A percentile compares a stretch with the other conserved stretches of the same genome.
phyloP scores from a whole-genome alignment of 2,113 vertebrate species.

The Sinocyclocheilus anophthalmus region DNA sequence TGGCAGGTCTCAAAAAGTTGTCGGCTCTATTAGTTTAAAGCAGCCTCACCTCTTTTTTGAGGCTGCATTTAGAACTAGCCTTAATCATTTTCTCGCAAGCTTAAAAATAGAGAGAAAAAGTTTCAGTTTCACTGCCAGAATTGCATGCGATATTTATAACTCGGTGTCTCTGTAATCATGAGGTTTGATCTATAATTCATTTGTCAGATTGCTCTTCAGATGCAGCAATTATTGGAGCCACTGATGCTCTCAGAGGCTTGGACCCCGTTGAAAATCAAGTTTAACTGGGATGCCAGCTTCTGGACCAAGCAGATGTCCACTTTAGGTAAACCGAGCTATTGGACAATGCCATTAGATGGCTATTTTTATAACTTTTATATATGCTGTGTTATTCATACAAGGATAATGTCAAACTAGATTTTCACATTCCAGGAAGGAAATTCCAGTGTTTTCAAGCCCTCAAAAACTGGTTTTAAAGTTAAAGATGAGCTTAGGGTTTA shows the following conservation, averaged over 20 bases:
- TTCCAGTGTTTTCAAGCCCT: not conserved
- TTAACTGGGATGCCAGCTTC: slow-evolving; percentile 96
- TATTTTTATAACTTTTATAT: not conserved
- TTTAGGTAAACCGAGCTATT: slow-evolving; percentile 72
- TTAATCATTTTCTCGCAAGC: not conserved
- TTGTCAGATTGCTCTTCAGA: slow-evolving; percentile 92
- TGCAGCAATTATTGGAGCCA: slow-evolving; percentile 89
- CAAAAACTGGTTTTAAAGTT: not conserved
- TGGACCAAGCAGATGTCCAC: slow-evolving; percentile 94
- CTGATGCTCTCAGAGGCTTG: slow-evolving; percentile 80
- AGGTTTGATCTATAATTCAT: slow-evolving; percentile 32
- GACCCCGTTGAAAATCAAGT: slow-evolving; percentile 89
- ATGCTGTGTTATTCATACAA: not conserved
- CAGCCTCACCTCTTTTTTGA: not conserved
- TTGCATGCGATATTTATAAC: slow-evolving; percentile 11
- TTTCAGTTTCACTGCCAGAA: slow-evolving; percentile 5
- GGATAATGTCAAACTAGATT: not conserved
- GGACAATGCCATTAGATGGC: not conserved
- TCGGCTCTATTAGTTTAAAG: not conserved
- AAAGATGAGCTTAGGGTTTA: not conserved
- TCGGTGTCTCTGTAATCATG: slow-evolving; percentile 8
- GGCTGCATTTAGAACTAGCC: not conserved
- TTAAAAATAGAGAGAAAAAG: slow-evolving; percentile 11
- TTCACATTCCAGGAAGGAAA: not conserved
- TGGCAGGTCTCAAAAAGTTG: slow-evolving; percentile 17